Evolutionary conservation across 2,113 vertebrate species (phyloP).

Genomic region (Lonchura striata): DNA sequence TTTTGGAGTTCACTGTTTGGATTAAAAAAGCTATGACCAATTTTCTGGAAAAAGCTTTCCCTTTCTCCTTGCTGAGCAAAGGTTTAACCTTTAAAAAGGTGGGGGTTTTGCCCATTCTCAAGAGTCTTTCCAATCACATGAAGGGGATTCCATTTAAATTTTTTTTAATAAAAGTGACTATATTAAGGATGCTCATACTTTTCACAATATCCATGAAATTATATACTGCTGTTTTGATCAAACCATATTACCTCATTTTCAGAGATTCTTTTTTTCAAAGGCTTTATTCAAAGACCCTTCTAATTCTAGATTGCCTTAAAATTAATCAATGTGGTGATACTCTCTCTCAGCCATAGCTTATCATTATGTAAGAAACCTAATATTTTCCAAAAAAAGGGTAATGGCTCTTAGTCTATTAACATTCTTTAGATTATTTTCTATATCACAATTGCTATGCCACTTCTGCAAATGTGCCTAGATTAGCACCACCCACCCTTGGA

Average conservation of each 20-base stretch:
- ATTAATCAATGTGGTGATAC: not conserved
- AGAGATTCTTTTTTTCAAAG: not conserved
- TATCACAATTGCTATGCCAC: not conserved
- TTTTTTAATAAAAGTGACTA: not conserved
- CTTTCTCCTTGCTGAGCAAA: not conserved
- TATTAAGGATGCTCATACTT: not conserved
- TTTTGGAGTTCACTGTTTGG: not conserved
- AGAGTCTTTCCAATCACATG: not conserved
- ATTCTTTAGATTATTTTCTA: not conserved
- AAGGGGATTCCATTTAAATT: not conserved
- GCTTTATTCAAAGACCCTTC: not conserved
- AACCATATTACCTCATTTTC: not conserved
- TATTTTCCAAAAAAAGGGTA: not conserved
- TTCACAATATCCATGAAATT: not conserved
- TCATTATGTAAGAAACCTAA: not conserved
- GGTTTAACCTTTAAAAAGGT: not conserved
- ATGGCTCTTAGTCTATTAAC: not conserved
- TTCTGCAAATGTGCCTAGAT: not conserved
- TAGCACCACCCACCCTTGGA: not conserved
- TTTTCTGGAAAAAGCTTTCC: not conserved
- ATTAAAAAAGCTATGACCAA: not conserved
- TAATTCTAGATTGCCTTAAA: conserved; percentile 2
- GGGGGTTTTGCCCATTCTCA: not conserved
- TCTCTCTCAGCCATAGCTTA: not conserved
- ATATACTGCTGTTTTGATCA: not conserved